Evolutionary conservation across 1,140 invertebrate genomes (phyloP), one percentile per base, ranked within the genome.

Genomic region (Bathynomus jamesi): DNA sequence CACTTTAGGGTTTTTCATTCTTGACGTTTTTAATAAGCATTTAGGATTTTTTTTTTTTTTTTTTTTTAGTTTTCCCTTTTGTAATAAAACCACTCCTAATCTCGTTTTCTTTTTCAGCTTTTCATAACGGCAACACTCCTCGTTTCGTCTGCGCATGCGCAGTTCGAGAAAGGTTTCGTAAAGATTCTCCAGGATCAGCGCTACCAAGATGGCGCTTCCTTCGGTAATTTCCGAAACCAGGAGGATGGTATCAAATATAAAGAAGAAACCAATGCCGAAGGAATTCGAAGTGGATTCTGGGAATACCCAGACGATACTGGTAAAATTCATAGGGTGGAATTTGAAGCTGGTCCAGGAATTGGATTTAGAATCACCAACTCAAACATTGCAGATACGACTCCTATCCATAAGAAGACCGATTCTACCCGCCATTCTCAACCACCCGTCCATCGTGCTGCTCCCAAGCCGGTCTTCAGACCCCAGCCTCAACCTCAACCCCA

Each of bases 191-290:
- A 76, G 29, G 75, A 76, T 62, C 69, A 76, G 69, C 61, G 75
- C 27, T 76, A 76, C 66, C 75, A 76, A 53, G 72, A 73, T 11
- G 75, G 75, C 21, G 31, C 25, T 17, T 53, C 71, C 61, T 76
- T 76, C 67, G 75, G 75, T 11, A 76, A 73, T 65, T 76, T 69
- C 75, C 67, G 72, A 17, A 69, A 76, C 61, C 75, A 76, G 62
- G 75, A 76, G 53, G 75, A 76, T 53, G 72, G 75, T 8, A 76
- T 66, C 62, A 76, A 76, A 62, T 76, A 76, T 63, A 71, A 73
- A 61, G 72, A 73, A 29, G 75, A 76, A 65, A 76, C 75, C 1
- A 71, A 74, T 31, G 66, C 65, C 8, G 11, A 71, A 3, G 69
- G 69, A 3, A 62, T 76, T 24, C 60, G 75, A 17, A 64, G 71